phyloP scores from a whole-genome alignment of 2,888 invertebrate genomes.

The Sesia bembeciformis region DNA sequence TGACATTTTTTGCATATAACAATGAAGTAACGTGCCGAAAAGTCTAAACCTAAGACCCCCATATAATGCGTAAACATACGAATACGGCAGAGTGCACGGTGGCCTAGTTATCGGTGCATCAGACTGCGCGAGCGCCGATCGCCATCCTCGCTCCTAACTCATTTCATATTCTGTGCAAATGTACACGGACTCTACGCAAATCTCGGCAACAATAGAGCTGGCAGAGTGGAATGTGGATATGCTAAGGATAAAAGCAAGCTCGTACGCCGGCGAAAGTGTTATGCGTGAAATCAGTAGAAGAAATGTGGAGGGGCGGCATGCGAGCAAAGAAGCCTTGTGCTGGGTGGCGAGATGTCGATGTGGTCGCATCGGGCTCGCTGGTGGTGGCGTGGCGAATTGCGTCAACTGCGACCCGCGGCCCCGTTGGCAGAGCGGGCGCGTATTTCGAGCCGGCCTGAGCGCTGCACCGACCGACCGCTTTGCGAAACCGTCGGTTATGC shows the following conservation, averaged over 20 bases:
- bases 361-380: slow-evolving; percentile 16
- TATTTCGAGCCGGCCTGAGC: slow-evolving; percentile 63
- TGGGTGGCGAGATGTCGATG: slow-evolving; percentile 6
- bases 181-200: no score
- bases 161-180: no score
- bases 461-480: slow-evolving; percentile 65
- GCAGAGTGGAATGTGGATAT: slow-evolving; percentile 36
- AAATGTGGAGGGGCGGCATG: slow-evolving; percentile 44
- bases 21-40: no score
- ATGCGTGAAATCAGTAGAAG: slow-evolving; percentile 49
- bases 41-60: no score
- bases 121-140: slow-evolving; percentile 35
- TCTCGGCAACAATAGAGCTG: slow-evolving; percentile 1
- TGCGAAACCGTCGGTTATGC: slow-evolving; percentile 73
- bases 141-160: slow-evolving; percentile 9
- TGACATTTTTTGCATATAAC: no score
- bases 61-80: slow-evolving; percentile 33
- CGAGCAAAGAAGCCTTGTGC: slow-evolving; percentile 15
- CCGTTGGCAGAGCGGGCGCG: slow-evolving; percentile 55
- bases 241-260: slow-evolving; percentile 53
- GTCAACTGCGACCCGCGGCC: slow-evolving; percentile 43
- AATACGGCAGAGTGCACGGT: slow-evolving; percentile 52
- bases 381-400: slow-evolving; percentile 29
- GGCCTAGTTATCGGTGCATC: slow-evolving; percentile 61
- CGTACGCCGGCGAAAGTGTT: slow-evolving; percentile 59